These are phyloP conservation scores for Muricea muricata DNA, from an alignment of 92 coral and sea anemone species.

Conservation along the genomic window DNA sequence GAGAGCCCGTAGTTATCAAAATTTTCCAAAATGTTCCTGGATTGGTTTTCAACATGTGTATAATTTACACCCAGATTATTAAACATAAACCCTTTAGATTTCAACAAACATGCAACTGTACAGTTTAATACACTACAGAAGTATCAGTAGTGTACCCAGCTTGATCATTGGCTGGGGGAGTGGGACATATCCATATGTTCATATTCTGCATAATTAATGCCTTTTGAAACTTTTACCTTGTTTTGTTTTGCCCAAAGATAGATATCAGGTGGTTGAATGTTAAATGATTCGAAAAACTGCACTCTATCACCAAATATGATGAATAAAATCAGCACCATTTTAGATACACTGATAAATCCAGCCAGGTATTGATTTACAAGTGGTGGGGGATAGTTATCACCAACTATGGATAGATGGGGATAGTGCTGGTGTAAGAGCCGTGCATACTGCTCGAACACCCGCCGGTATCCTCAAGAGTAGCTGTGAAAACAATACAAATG, in stretches of 20 bases:
- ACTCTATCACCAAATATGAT: slow-evolving; percentile 84
- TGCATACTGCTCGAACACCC: slow-evolving; percentile 98
- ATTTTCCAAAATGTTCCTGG: too few species aligned
- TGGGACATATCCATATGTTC: too few species aligned
- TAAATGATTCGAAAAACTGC: slow-evolving; percentile 78
- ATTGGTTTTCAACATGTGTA: too few species aligned
- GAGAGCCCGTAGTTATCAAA: too few species aligned
- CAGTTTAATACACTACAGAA: too few species aligned
- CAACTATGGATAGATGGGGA: slow-evolving; percentile 84
- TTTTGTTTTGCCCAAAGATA: slow-evolving; percentile 94
- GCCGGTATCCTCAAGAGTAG: slow-evolving; percentile 97
- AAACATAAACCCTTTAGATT: too few species aligned
- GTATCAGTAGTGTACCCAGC: too few species aligned
- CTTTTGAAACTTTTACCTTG: too few species aligned
- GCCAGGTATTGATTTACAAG: slow-evolving; percentile 89
- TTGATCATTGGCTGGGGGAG: too few species aligned
- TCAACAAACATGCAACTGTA: too few species aligned
- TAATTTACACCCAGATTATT: too few species aligned
- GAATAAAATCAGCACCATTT: slow-evolving; percentile 78
- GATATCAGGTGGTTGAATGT: slow-evolving; percentile 77
- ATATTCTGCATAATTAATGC: too few species aligned
- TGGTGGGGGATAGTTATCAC: slow-evolving; percentile 98
- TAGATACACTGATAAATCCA: slow-evolving; percentile 73
- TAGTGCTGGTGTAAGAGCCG: slow-evolving; percentile 96
- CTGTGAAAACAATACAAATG: slow-evolving; percentile 56